A percentile compares a stretch with the other conserved stretches of the same genome.
phyloP scores from a whole-genome alignment of 1,140 invertebrate species.

The Drepana arcuata region DNA sequence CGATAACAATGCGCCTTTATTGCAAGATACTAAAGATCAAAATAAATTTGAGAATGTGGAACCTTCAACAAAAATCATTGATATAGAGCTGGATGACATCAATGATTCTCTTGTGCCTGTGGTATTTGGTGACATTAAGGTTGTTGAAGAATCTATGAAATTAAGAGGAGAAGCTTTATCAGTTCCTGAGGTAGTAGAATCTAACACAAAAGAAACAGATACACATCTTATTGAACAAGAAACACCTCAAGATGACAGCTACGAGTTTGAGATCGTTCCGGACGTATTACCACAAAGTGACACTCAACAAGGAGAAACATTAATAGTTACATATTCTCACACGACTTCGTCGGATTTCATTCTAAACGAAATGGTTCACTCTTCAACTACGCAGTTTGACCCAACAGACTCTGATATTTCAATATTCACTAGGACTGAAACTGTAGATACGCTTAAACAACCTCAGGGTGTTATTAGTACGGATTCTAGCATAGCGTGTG shows the following conservation, averaged over 20 bases:
- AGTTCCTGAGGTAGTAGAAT: not conserved
- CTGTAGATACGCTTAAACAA: conserved; percentile 15
- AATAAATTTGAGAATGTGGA: not conserved
- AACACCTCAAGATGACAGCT: not conserved
- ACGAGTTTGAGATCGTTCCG: conserved; percentile 1
- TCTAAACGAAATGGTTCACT: conserved; percentile 15
- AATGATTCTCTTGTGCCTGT: conserved; percentile 18
- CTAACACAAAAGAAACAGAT: conserved; percentile 1
- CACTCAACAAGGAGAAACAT: not conserved
- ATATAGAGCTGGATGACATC: conserved; percentile 9
- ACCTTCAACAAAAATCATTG: not conserved
- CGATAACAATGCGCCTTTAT: too few species aligned
- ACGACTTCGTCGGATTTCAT: conserved; percentile 31
- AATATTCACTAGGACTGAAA: conserved; percentile 1
- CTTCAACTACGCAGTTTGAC: not conserved
- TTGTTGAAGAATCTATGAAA: conserved; percentile 24
- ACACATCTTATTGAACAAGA: not conserved
- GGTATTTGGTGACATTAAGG: conserved; percentile 29
- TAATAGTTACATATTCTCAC: too few species aligned
- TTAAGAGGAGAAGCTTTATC: conserved; percentile 18
- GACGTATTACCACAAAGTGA: not conserved
- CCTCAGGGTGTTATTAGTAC: conserved; percentile 13
- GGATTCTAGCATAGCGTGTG: conserved; percentile 3
- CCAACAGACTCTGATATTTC: conserved; percentile 1
- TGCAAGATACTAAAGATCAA: not conserved